Conservation (phyloP, 2,888 invertebrate species). For the Noctua pronuba region DNA sequence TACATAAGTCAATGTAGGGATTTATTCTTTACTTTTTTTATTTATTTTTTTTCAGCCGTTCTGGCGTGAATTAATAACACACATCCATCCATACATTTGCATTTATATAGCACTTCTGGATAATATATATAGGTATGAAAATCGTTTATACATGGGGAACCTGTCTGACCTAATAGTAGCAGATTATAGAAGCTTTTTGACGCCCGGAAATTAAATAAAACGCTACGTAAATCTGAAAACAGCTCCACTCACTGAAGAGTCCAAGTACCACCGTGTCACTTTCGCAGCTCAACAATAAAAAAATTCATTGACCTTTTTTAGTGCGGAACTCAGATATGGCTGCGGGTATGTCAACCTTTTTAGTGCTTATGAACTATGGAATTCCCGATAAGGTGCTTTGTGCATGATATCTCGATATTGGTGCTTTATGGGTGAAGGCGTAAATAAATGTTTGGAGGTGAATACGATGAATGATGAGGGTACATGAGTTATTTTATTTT, state of each 20-base stretch:
- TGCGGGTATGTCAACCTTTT: conserved; percentile 48
- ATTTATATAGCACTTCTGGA: no score
- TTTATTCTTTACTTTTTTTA: not conserved
- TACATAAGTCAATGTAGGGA: not conserved
- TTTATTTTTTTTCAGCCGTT: no score
- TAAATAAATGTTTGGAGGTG: conserved; percentile 45
- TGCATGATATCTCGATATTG: conserved; percentile 46
- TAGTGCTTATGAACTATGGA: conserved; percentile 39
- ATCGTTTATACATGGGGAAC: not conserved
- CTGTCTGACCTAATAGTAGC: not conserved
- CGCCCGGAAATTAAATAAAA: not conserved
- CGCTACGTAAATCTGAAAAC: not conserved
- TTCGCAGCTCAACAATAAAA: conserved; percentile 24
- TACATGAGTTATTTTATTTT: not conserved
- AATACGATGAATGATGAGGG: conserved; percentile 35
- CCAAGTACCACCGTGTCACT: not conserved
- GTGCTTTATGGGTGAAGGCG: conserved; percentile 36
- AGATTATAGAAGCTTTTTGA: not conserved
- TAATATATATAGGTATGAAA: not conserved
- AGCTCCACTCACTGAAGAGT: not conserved
- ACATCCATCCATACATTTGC: not conserved
- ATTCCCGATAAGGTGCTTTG: conserved; percentile 41
- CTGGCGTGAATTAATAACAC: not conserved
- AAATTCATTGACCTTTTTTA: conserved; percentile 55
- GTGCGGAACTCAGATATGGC: conserved; percentile 44